Base-by-base conservation (phyloP, 2,113 vertebrate genomes). In the Lathamus discolor region DNA sequence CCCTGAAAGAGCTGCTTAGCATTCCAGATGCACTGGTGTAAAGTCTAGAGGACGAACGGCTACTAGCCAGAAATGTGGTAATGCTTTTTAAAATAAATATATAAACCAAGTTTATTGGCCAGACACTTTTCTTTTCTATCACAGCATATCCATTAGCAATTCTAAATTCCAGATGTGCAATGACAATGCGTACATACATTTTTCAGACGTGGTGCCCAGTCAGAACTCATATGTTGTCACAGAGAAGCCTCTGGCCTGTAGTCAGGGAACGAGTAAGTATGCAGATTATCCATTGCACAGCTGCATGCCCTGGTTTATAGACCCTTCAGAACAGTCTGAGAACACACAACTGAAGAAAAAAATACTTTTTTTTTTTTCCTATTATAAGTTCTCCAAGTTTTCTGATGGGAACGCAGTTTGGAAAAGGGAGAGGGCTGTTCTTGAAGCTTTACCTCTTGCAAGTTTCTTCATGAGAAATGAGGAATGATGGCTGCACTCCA, bases 141-240 rank as follows among this genome's bases (percentile, higher is more conserved):
- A 85, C 90, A 97, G 96, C 84, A 69, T 86, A 96, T 97, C 97
- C 95, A 96, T 97, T 96, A 97, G 92, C 81, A 94, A 62, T 92
- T 92, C 93, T 93, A 84, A 95, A 96, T 96, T 97, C 97, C 96
- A 97, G 97, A 97, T 97, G 97, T 97, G 86, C 75, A 91, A 25
- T 94, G 90, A 94, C 93, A 96, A 85, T 92, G 74, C 5, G 1
- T 82, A 94, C 83, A 79, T 92, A 61, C 46, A 90, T 93, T 97
- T 95, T 92, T 95, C 93, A 93, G 89, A 90, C 93, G 69, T 67
- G 59, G 52, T 96, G 91, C 95, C 83, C 72, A 94, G 86, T 96
- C 84, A 94, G 83, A 93, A 85, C 54, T 95, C 88, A 2, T 93
- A 49, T 84, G 37, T 94, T 96, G 93, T 94, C 80, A 86, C 64